A percentile compares a stretch with the other conserved stretches of the same genome.
Conservation (phyloP, 2,113 vertebrate species). For the Pitta sordida region DNA sequence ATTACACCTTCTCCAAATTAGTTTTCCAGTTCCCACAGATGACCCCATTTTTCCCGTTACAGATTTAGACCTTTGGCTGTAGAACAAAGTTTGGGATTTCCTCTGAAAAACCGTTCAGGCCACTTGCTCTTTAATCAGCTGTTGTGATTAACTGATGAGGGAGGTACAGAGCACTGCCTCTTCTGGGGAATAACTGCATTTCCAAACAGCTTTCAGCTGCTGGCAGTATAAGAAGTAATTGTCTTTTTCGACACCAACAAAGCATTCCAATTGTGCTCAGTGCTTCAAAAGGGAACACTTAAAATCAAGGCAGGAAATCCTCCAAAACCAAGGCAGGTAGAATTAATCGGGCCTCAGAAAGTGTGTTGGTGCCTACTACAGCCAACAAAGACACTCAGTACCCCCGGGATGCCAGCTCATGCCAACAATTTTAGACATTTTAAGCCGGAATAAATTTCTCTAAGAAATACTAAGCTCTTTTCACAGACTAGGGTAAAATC, state of each 20-base stretch:
- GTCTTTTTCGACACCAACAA: not conserved
- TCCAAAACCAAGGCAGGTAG: not conserved
- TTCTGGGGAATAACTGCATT: not conserved
- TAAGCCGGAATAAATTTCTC: not conserved
- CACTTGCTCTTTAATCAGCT: not conserved
- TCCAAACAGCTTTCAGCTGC: not conserved
- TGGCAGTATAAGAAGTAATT: not conserved
- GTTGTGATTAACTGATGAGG: not conserved
- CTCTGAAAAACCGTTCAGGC: not conserved
- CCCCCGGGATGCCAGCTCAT: not conserved
- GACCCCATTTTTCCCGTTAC: not conserved
- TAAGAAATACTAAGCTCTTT: not conserved
- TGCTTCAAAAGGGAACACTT: not conserved
- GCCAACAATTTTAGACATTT: not conserved
- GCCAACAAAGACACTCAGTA: not conserved
- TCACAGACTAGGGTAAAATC: not conserved
- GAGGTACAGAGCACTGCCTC: not conserved
- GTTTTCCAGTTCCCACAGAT: not conserved
- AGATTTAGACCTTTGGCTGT: not conserved
- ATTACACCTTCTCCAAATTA: not conserved
- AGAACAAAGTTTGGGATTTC: not conserved
- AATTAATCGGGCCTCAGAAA: not conserved
- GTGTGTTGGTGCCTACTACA: not conserved
- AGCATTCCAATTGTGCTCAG: not conserved
- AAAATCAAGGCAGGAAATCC: not conserved